Base-by-base conservation (phyloP, 2,797 vertebrate genomes). In the Myripristis murdjan region DNA sequence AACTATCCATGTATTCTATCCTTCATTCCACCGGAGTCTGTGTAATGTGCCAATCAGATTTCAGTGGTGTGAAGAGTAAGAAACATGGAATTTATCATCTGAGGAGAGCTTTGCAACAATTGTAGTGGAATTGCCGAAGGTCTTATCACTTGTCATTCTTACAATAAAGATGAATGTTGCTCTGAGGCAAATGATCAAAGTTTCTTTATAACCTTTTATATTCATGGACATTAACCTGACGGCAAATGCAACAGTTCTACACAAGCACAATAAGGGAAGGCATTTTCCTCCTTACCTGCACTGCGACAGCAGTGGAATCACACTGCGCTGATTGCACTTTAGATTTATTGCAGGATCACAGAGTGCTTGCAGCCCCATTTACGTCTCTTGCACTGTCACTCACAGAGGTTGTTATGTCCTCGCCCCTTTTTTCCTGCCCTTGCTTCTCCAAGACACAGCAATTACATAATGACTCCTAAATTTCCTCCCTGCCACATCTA, bases 11-110 rank as follows among this genome's bases (percentile, higher is more conserved):
- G 95, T 91, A 74, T 96, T 91, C 94, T 97, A 96, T 98, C 98
- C 98, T 99, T 98, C 98, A 99, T 99, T 98, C 97, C 97, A 99
- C 97, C 97, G 98, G 97, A 99, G 98, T 99, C 98, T 99, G 98
- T 98, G 90, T 95, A 88, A 56, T 75, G 94, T 95, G 87, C 82
- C 84, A 97, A 95, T 95, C 98, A 99, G 97, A 99, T 98, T 98
- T 98, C 98, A 97, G 97, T 98, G 97, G 96, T 91, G 93, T 99
- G 98, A 98, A 98, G 97, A 92, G 93, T 97, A 97, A 94, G 94
- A 96, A 93, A 83, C 96, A 95, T 96, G 96, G 97, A 95, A 94
- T 93, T 95, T 73, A 88, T 90, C 92, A 33, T 91, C 91, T 64
- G 75, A 65, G 75, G 47, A 57, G 35, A 61, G 39, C 28, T 64